Evolutionary conservation across 2,888 invertebrate species (phyloP).

Genomic region (Melanostoma mellinum): DNA sequence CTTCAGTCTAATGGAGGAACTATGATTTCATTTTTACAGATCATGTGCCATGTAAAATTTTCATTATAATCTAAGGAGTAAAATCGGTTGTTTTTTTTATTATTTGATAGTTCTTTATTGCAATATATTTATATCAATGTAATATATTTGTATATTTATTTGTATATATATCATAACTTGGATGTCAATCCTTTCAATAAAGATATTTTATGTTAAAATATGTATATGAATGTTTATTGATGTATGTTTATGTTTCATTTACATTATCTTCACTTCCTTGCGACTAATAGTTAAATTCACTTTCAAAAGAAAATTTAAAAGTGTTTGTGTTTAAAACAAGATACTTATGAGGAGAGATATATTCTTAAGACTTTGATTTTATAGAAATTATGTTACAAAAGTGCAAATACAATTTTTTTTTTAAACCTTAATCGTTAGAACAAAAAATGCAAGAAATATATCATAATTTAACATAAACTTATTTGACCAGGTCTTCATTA

Average conservation of each 20-base stretch:
- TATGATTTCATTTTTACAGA: no score
- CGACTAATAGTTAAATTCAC: slow-evolving; percentile 45
- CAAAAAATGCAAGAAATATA: no score
- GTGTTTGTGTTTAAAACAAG: neutral
- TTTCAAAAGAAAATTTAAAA: slow-evolving; percentile 29
- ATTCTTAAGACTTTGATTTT: neutral
- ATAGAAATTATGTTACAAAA: neutral
- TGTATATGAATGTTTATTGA: slow-evolving; percentile 48
- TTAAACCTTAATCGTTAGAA: no score
- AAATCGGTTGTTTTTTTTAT: neutral
- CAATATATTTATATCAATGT: slow-evolving; percentile 65
- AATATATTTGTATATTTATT: slow-evolving; percentile 62
- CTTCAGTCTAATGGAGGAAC: no score
- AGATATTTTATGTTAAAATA: slow-evolving; percentile 61
- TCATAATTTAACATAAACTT: no score
- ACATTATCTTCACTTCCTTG: slow-evolving; percentile 54
- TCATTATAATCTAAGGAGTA: no score
- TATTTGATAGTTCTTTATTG: slow-evolving; percentile 61
- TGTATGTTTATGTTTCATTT: slow-evolving; percentile 42
- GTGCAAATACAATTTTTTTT: no score
- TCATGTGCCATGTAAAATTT: no score
- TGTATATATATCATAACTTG: slow-evolving; percentile 52
- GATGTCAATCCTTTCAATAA: slow-evolving; percentile 62
- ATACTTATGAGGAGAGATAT: neutral
- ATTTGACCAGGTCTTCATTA: no score